These are phyloP conservation scores for Hydrolagus colliei DNA, from an alignment of 2,797 vertebrate species.

Conservation along the genomic window DNA sequence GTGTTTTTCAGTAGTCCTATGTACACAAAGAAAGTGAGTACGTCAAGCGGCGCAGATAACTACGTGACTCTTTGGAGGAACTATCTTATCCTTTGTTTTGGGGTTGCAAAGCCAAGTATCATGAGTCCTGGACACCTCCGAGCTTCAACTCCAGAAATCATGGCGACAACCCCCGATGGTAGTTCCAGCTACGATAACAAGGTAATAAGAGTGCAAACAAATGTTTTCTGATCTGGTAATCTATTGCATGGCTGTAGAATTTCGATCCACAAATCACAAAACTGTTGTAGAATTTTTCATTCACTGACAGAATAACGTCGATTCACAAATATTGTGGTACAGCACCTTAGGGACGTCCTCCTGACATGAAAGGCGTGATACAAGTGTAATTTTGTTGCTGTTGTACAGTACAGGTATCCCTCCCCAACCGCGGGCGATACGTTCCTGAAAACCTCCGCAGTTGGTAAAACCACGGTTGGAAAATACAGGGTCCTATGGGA, in stretches of 20 bases:
- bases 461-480: too few relatives aligned
- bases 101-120: conserved; percentile 96
- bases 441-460: too few relatives aligned
- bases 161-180: conserved; percentile 90
- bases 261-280: neutral
- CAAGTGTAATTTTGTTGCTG: too few relatives aligned
- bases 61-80: conserved; percentile 94
- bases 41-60: conserved; percentile 75
- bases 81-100: conserved; percentile 93
- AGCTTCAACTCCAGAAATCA: conserved; percentile 93
- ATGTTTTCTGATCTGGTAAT: conserved; percentile 5
- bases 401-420: too few relatives aligned
- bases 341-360: too few relatives aligned
- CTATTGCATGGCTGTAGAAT: too few relatives aligned
- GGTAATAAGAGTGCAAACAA: conserved; percentile 46
- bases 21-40: conserved; percentile 94
- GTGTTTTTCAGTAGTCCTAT: conserved; percentile 74
- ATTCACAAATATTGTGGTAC: neutral
- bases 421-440: too few relatives aligned
- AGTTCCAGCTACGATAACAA: conserved; percentile 90
- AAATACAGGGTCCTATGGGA: too few relatives aligned
- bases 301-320: too few relatives aligned
- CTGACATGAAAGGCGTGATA: too few relatives aligned
- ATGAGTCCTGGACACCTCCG: conserved; percentile 95
- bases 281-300: neutral